Evolutionary conservation across 2,888 invertebrate species (phyloP).

Genomic region (Pardosa pseudoannulata): DNA sequence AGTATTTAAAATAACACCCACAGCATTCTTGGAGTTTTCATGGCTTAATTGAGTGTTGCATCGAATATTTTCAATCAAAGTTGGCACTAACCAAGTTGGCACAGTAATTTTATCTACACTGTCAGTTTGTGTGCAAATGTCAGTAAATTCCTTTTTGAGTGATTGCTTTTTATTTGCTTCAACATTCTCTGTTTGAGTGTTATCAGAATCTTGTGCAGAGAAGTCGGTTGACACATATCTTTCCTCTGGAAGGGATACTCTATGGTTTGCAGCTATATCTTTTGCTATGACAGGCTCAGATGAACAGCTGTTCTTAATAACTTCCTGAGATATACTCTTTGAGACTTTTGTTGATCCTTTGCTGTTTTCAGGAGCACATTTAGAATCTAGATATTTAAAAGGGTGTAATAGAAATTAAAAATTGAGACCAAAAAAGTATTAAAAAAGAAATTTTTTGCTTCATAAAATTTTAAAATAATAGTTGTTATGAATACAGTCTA

Average conservation of each 20-base stretch:
- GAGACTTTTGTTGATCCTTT: too few relatives aligned
- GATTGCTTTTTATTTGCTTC: not conserved
- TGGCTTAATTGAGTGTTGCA: slow-evolving; percentile 90
- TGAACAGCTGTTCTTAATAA: not conserved
- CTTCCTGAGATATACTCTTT: too few relatives aligned
- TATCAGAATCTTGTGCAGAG: not conserved
- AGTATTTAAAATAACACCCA: slow-evolving; percentile 84
- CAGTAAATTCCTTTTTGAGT: not conserved
- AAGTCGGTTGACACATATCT: not conserved
- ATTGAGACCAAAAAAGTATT: not conserved
- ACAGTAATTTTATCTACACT: slow-evolving; percentile 35
- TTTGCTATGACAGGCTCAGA: not conserved
- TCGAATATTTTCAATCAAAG: slow-evolving; percentile 80
- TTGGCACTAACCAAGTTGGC: slow-evolving; percentile 64
- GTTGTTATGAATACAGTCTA: too few relatives aligned
- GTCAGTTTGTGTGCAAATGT: slow-evolving; percentile 48
- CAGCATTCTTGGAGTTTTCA: slow-evolving; percentile 89
- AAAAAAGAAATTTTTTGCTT: too few relatives aligned
- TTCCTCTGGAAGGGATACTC: not conserved
- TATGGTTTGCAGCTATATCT: not conserved
- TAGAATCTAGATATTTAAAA: not conserved
- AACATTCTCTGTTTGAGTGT: not conserved
- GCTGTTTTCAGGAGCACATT: too few relatives aligned
- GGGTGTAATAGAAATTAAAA: not conserved
- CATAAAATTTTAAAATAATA: too few relatives aligned